phyloP scores from a whole-genome alignment of 2,113 vertebrate genomes.

The Pungitius pungitius region DNA sequence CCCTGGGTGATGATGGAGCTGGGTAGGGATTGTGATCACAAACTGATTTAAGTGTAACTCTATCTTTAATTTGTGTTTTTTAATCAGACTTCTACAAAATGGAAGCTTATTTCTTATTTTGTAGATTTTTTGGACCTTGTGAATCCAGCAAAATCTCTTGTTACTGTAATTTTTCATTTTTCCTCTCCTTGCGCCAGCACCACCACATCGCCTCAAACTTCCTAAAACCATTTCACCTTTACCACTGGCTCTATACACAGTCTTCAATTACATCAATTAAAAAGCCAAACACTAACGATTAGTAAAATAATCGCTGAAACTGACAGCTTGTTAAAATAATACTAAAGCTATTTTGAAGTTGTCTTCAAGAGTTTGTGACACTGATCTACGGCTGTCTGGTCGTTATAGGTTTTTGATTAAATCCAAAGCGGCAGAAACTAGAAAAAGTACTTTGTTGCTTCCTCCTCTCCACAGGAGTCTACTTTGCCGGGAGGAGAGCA shows the following conservation, averaged over 20 bases:
- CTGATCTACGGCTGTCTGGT: background rate
- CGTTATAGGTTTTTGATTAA: background rate
- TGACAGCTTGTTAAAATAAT: background rate
- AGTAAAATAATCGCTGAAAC: background rate
- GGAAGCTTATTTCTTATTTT: background rate
- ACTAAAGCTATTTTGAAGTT: background rate
- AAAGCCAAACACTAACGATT: background rate
- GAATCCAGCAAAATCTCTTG: background rate
- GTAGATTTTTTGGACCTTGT: background rate
- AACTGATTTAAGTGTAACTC: background rate
- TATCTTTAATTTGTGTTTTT: background rate
- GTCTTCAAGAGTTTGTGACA: background rate
- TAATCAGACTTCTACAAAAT: background rate
- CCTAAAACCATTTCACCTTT: background rate
- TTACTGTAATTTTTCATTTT: background rate
- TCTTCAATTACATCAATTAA: background rate
- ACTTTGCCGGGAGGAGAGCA: too few species aligned
- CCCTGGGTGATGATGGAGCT: constrained; percentile 6
- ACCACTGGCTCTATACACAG: background rate
- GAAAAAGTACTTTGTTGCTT: background rate
- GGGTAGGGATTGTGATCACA: background rate
- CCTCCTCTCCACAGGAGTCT: too few species aligned
- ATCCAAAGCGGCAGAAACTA: background rate
- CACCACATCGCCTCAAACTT: background rate
- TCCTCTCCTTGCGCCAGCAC: background rate